phyloP scores from a whole-genome alignment of 2,113 vertebrate species.

The Petroica traversi region DNA sequence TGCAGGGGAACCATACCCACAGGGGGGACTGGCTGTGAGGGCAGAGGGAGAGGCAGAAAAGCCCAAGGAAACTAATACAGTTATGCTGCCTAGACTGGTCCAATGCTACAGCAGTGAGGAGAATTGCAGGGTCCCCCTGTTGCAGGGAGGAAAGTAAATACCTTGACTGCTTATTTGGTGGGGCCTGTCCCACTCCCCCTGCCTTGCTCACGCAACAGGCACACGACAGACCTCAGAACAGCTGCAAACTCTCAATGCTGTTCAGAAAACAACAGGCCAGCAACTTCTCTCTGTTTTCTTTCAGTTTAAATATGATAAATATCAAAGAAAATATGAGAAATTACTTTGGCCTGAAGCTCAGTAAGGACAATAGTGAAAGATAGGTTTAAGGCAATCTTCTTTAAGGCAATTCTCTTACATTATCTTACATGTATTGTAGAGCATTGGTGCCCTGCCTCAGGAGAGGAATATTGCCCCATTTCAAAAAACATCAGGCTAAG shows the following conservation, averaged over 20 bases:
- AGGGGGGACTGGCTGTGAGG: neutral
- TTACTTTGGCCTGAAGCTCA: neutral
- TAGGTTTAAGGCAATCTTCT: neutral
- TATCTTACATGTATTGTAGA: neutral
- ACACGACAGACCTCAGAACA: neutral
- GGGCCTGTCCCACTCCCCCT: fast-evolving
- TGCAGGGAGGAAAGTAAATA: neutral
- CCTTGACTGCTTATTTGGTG: neutral
- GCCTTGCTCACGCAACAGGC: neutral
- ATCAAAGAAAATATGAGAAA: neutral
- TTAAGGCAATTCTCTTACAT: neutral
- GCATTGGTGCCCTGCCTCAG: neutral
- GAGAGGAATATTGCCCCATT: neutral
- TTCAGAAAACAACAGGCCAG: neutral
- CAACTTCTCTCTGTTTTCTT: neutral
- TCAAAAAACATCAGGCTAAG: neutral
- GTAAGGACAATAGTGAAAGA: neutral
- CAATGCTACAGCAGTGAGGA: neutral
- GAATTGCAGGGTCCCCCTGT: neutral
- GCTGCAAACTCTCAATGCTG: slow-evolving; percentile 17
- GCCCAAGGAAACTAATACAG: neutral
- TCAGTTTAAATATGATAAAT: neutral
- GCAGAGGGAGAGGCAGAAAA: neutral
- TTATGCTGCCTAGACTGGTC: neutral
- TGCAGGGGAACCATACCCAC: neutral